These are phyloP conservation scores for Zelleria hepariella DNA, from an alignment of 2,888 invertebrate genomes.

Conservation along the genomic window DNA sequence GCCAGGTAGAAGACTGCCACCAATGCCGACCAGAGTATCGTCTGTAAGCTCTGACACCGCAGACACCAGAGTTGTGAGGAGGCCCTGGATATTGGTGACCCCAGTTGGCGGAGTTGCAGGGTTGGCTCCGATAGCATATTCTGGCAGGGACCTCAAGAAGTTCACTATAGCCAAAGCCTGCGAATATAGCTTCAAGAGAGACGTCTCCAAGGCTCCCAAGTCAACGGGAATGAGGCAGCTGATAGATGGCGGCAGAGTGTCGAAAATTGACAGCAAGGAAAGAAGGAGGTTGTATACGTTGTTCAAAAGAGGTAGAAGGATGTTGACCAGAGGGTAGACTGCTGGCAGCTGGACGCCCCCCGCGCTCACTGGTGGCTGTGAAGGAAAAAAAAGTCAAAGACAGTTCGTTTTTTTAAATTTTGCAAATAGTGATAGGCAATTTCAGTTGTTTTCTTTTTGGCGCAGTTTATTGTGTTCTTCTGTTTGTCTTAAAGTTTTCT, in stretches of 20 bases:
- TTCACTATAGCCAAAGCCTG: conserved; percentile 61
- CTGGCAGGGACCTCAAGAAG: conserved; percentile 46
- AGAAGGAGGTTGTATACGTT: conserved; percentile 63
- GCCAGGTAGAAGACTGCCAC: conserved; percentile 52
- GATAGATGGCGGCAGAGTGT: conserved; percentile 52
- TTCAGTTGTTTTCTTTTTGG: too few relatives aligned
- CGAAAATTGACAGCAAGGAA: conserved; percentile 58
- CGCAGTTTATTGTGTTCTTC: too few relatives aligned
- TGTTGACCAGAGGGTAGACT: conserved; percentile 59
- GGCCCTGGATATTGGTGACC: conserved; percentile 38
- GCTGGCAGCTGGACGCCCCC: conserved; percentile 51
- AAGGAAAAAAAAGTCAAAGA: conserved; percentile 13
- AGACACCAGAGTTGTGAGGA: conserved; percentile 38
- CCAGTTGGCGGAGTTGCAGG: conserved; percentile 38
- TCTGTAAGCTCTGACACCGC: conserved; percentile 45
- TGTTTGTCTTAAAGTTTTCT: too few relatives aligned
- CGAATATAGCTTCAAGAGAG: conserved; percentile 52
- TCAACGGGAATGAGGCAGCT: conserved; percentile 57
- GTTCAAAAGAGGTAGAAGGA: conserved; percentile 54
- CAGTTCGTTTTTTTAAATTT: too few relatives aligned
- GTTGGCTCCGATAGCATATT: conserved; percentile 53
- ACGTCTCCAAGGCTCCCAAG: conserved; percentile 53
- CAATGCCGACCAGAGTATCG: conserved; percentile 43
- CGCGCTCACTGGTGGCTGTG: conserved; percentile 48
- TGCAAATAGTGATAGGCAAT: too few relatives aligned